A percentile compares a stretch with the other conserved stretches of the same genome.
phyloP scores from a whole-genome alignment of 2,113 vertebrate species.

The Oenanthe oenanthe region DNA sequence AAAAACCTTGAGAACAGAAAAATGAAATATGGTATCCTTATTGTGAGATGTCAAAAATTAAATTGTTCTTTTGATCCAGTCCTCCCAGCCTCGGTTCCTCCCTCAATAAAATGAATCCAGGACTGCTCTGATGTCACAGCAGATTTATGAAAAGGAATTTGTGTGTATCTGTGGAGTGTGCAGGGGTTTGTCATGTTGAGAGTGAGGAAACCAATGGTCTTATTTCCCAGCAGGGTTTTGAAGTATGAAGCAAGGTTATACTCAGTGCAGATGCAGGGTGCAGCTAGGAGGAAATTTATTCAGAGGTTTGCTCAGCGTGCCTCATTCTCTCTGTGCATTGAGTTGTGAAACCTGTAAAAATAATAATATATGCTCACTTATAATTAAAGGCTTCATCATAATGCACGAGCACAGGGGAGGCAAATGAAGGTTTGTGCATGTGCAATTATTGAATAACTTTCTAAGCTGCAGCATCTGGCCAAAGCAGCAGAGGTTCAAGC shows the following conservation, averaged over 20 bases:
- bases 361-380: background rate
- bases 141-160: background rate
- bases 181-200: background rate
- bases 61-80: conserved; percentile 32
- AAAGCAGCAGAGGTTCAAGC: background rate
- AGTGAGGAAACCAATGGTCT: background rate
- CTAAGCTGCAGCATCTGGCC: conserved; percentile 23
- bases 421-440: background rate
- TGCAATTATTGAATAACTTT: conserved; percentile 44
- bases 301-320: background rate
- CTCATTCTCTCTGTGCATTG: background rate
- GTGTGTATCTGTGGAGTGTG: background rate
- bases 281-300: background rate
- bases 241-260: background rate
- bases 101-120: background rate
- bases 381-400: conserved; percentile 32
- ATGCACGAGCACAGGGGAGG: background rate
- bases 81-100: background rate
- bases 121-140: background rate
- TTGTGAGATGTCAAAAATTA: background rate
- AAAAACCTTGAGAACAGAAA: background rate
- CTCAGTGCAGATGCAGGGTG: background rate
- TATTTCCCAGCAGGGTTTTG: background rate
- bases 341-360: conserved; percentile 2
- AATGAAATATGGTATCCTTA: background rate